Evolutionary conservation across 2,113 vertebrate genomes (phyloP).

Genomic region (Chlamydotis undulata): DNA sequence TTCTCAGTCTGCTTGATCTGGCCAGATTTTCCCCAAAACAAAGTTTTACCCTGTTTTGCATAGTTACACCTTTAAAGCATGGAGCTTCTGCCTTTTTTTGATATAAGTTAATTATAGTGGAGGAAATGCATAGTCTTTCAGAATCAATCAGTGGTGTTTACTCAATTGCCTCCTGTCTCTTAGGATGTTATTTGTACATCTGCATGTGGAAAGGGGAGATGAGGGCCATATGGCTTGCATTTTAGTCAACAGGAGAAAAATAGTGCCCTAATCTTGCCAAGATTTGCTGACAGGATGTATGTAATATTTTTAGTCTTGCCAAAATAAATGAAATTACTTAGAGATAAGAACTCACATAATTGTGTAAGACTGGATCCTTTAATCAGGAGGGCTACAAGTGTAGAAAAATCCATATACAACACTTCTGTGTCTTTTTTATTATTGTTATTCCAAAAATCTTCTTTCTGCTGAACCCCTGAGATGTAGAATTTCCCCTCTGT

Average conservation of each 20-base stretch:
- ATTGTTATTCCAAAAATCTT: not conserved
- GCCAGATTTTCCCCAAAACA: not conserved
- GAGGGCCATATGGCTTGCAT: not conserved
- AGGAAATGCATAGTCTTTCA: not conserved
- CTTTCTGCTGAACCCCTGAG: not conserved
- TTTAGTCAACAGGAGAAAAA: not conserved
- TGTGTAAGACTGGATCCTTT: not conserved
- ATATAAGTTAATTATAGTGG: not conserved
- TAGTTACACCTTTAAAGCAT: not conserved
- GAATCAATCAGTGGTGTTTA: not conserved
- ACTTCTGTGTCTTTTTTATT: not conserved
- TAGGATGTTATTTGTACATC: not conserved
- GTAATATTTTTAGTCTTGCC: not conserved
- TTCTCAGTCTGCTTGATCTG: rapidly evolving
- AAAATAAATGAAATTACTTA: not conserved
- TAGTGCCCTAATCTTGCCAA: not conserved
- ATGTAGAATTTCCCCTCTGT: not conserved
- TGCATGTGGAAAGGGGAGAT: not conserved
- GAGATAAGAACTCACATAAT: not conserved
- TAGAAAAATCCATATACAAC: not conserved
- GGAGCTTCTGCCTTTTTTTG: not conserved
- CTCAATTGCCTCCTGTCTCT: not conserved
- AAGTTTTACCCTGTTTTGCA: not conserved
- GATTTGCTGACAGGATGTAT: not conserved
- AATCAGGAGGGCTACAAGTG: not conserved